Percentiles rank a stretch among this genome's conserved stretches.
These are phyloP conservation scores for Calliopsis andreniformis DNA, from an alignment of 1,140 invertebrate genomes.

Conservation along the genomic window DNA sequence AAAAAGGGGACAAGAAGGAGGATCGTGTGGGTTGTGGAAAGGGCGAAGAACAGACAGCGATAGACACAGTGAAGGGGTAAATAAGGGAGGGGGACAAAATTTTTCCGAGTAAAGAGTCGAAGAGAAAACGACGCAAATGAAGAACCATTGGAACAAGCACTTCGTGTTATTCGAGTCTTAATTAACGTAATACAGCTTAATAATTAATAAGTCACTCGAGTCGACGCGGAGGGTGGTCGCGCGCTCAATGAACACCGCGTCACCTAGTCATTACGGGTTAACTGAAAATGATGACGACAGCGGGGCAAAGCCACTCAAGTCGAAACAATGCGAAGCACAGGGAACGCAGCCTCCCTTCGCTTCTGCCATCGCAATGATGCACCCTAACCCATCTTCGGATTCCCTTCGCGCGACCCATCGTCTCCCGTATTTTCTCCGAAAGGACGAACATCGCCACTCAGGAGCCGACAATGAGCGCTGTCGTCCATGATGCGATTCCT, in stretches of 20 bases:
- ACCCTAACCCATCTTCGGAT: background rate
- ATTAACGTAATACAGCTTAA: conserved; percentile 69
- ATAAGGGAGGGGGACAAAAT: conserved; percentile 1
- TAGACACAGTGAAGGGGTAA: conserved; percentile 24
- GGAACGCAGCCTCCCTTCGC: background rate
- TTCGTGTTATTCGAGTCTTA: conserved; percentile 65
- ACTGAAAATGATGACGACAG: conserved; percentile 74
- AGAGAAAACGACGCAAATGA: conserved; percentile 23
- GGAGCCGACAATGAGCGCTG: conserved; percentile 11
- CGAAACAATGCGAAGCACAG: conserved; percentile 60
- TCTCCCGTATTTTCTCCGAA: background rate
- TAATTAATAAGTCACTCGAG: conserved; percentile 69
- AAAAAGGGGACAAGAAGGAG: background rate
- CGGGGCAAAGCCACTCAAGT: conserved; percentile 48
- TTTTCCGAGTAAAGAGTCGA: background rate
- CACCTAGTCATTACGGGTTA: conserved; percentile 68
- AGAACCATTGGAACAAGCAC: conserved; percentile 27
- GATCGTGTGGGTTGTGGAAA: background rate
- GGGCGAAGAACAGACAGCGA: background rate
- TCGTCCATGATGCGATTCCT: background rate
- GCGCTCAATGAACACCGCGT: conserved; percentile 44
- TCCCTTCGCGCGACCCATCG: background rate
- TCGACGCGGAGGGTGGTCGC: background rate
- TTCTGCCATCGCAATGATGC: background rate
- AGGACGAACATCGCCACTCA: background rate